phyloP scores from a whole-genome alignment of 1,140 invertebrate species.

The Thaumatotibia leucotreta region DNA sequence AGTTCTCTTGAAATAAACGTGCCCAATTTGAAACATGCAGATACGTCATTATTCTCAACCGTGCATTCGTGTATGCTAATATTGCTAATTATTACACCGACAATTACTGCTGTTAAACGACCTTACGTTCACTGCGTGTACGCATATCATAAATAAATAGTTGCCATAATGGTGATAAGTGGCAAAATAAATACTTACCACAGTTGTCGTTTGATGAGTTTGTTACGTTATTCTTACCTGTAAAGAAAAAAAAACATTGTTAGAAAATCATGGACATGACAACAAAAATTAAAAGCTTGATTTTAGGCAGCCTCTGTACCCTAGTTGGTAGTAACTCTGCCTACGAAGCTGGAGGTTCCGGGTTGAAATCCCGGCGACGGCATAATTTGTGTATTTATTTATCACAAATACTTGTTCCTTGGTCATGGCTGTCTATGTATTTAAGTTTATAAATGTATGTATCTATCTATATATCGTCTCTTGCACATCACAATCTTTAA shows the following conservation, averaged over 20 bases:
- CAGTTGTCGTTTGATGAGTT: not conserved
- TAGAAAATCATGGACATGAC: no score
- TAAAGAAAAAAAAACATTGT: not conserved
- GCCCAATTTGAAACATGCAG: not conserved
- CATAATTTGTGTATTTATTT: no score
- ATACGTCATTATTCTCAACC: not conserved
- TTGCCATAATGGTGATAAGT: not conserved
- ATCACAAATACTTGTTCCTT: no score
- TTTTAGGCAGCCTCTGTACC: no score
- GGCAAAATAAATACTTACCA: not conserved
- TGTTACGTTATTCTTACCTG: not conserved
- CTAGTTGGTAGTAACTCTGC: no score
- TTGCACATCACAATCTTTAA: no score
- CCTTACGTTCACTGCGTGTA: not conserved
- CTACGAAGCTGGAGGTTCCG: no score
- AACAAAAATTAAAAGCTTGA: no score
- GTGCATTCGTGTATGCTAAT: not conserved
- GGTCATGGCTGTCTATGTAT: no score
- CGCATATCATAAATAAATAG: not conserved
- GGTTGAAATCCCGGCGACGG: no score
- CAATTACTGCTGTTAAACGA: not conserved
- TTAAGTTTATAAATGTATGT: no score
- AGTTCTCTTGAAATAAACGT: not conserved
- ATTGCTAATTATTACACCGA: conserved; percentile 5
- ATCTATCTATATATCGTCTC: no score